These are phyloP conservation scores for Pangasius macronema DNA, from an alignment of 2,797 vertebrate genomes.

Conservation along the genomic window DNA sequence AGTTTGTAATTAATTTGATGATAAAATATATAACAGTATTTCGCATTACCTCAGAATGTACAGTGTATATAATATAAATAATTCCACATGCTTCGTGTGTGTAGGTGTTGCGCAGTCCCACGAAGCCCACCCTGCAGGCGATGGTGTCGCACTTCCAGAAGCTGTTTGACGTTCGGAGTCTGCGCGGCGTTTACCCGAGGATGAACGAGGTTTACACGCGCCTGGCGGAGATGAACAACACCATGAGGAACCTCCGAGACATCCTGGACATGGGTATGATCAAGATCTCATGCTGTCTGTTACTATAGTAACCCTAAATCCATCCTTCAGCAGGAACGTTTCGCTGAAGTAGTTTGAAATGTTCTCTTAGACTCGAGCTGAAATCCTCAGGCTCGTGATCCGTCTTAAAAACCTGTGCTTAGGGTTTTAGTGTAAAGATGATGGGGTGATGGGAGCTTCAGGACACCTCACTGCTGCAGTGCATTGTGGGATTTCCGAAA, in stretches of 20 bases:
- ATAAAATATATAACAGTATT: too few relatives aligned
- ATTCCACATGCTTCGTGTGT: background rate
- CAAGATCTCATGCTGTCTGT: background rate
- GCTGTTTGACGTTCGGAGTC: constrained; percentile 83
- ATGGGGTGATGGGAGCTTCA: background rate
- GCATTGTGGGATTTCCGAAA: background rate
- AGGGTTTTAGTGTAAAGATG: background rate
- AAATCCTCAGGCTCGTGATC: background rate
- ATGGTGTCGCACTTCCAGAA: constrained; percentile 90
- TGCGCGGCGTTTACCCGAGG: constrained; percentile 83
- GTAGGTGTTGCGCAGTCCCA: constrained; percentile 72
- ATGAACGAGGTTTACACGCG: constrained; percentile 88
- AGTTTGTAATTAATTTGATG: too few relatives aligned
- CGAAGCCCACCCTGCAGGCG: constrained; percentile 74
- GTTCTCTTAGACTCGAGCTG: background rate
- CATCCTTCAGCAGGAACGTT: background rate
- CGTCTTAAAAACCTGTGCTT: too few relatives aligned
- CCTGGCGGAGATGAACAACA: constrained; percentile 84
- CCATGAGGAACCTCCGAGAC: constrained; percentile 82
- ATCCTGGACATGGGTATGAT: constrained; percentile 79
- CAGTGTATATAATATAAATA: too few relatives aligned
- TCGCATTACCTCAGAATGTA: too few relatives aligned
- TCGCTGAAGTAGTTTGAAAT: background rate
- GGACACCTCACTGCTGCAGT: background rate
- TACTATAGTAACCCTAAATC: background rate